These are phyloP conservation scores for Adela reaumurella DNA, from an alignment of 2,888 invertebrate genomes.

Conservation along the genomic window DNA sequence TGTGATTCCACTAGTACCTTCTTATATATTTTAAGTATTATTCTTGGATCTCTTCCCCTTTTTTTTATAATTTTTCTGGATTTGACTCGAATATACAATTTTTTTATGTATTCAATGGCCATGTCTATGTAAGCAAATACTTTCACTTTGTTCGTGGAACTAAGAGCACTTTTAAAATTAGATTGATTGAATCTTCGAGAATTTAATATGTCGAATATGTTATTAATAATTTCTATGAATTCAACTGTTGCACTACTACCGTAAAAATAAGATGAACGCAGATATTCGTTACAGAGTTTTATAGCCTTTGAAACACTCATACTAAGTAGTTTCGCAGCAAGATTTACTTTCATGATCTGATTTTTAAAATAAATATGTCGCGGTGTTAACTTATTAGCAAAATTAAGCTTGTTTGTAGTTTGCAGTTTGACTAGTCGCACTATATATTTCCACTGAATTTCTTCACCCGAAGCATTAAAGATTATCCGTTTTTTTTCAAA, in stretches of 20 bases:
- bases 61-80: constrained; percentile 8
- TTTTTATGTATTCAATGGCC: constrained; percentile 7
- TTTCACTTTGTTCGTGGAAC: not conserved
- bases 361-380: constrained; percentile 10
- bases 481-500: too few relatives aligned
- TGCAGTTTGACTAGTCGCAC: constrained; percentile 3
- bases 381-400: constrained; percentile 8
- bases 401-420: constrained; percentile 7
- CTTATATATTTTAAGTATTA: too few relatives aligned
- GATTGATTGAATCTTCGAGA: constrained; percentile 5
- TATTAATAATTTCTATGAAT: constrained; percentile 9
- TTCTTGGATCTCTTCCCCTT: constrained; percentile 1
- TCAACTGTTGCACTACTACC: constrained; percentile 7
- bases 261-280: constrained; percentile 1
- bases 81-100: constrained; percentile 6
- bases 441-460: constrained; percentile 1
- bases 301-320: constrained; percentile 6
- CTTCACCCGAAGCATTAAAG: not conserved
- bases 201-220: constrained; percentile 10
- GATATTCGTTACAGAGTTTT: constrained; percentile 7
- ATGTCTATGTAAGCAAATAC: not conserved
- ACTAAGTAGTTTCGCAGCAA: constrained; percentile 10
- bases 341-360: constrained; percentile 12
- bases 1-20: too few relatives aligned
- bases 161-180: constrained; percentile 3